These are phyloP conservation scores for Anoura caudifer DNA, from an alignment of 2,113 vertebrate species.

Conservation along the genomic window DNA sequence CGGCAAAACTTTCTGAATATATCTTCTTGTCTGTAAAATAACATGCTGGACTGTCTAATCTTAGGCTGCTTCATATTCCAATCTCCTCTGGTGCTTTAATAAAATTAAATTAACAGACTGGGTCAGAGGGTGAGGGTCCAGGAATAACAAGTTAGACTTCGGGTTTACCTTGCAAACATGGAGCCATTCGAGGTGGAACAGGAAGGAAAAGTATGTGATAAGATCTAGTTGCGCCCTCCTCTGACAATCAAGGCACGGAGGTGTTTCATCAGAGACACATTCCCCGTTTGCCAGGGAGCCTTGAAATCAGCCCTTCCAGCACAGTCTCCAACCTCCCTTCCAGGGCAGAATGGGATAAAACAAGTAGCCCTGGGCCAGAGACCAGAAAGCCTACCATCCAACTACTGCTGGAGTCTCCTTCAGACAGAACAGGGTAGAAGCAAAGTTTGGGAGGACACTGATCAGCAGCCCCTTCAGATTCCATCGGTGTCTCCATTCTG, in stretches of 20 bases:
- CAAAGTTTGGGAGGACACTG: not conserved
- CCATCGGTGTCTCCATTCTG: not conserved
- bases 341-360: not conserved
- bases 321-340: not conserved
- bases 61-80: not conserved
- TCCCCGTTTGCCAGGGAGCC: not conserved
- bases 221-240: not conserved
- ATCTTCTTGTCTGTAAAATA: not conserved
- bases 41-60: not conserved
- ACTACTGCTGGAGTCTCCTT: not conserved
- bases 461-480: not conserved
- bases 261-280: not conserved
- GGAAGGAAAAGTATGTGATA: not conserved
- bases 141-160: not conserved
- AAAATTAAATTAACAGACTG: not conserved
- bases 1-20: not conserved
- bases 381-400: not conserved
- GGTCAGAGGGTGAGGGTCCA: not conserved
- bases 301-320: not conserved
- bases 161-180: not conserved
- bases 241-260: not conserved
- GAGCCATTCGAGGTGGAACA: not conserved
- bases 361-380: not conserved
- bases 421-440: not conserved
- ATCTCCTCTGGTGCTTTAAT: not conserved